Base-by-base conservation (phyloP, 1,140 invertebrate genomes). In the Campoletis sonorensis region DNA sequence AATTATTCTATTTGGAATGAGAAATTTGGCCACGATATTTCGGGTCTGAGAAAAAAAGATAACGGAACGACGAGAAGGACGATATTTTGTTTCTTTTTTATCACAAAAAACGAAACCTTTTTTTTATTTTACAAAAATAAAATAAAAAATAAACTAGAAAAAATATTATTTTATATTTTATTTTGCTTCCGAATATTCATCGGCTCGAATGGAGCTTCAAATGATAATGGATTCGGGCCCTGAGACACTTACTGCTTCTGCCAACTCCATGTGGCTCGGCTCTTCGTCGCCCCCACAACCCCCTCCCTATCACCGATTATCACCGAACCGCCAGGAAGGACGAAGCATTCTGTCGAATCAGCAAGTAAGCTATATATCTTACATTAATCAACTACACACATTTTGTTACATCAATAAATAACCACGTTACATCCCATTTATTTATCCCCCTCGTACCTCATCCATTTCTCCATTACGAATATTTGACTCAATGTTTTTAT, bases 261-360 rank as follows among this genome's bases (percentile, higher is more conserved):
- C 51, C n/a, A 30, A 54, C 15, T 70, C 87, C 26, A 89, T 89
- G 85, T 91, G 90, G 90, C 86, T 90, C 40, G 84, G 73, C 11
- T 77, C 73, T 11, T 77, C 73, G 4, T 51, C 73, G 58, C 76
- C 61, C 7, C 27, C 76, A 4, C 58, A 64, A 37, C n/a, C 26
- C 1, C 88, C 90, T 13, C 85, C 88, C 21, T 91, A 91, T 79
- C 89, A 91, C 72, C 87, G 91, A 79, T 76, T 91, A 70, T 91
- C 91, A 40, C 89, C 90, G 0, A 87, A 86, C 79, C 88, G 85
- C 30, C 82, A 87, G 33, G 87, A 85, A 64, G 89, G 87, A 68
- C 89, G 90, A 71, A 86, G 89, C 51, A 49, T 85, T 77, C 84
- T 88, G 26, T 37, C 82, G 27, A 21, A 84, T 68, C 87, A 90